Evolutionary conservation across 2,113 vertebrate species (phyloP).

Genomic region (Symphodus melops): DNA sequence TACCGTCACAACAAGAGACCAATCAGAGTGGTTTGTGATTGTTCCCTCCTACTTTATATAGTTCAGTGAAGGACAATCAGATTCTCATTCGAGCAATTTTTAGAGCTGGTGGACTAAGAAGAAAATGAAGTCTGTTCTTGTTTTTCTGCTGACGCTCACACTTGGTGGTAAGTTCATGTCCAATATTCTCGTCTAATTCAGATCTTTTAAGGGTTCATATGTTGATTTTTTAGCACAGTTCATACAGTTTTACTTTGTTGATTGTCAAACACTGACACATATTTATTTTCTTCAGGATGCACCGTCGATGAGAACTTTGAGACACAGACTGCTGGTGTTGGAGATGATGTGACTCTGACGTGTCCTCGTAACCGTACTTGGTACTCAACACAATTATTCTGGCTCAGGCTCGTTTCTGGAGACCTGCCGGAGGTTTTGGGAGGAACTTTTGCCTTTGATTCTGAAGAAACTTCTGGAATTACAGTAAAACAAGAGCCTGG

Average conservation of each 20-base stretch:
- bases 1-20: not conserved
- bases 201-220: not conserved
- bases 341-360: conserved; percentile 8
- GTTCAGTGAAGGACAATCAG: not conserved
- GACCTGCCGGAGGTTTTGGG: conserved; percentile 35
- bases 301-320: not conserved
- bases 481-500: conserved; percentile 32
- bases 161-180: conserved; percentile 28
- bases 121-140: conserved; percentile 21
- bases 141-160: not conserved
- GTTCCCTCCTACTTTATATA: conserved; percentile 31
- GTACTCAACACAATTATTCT: not conserved
- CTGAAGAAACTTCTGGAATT: not conserved
- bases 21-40: conserved; percentile 32
- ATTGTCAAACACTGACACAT: not conserved
- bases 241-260: not conserved
- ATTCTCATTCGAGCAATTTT: not conserved
- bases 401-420: conserved; percentile 57
- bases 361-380: fast-evolving
- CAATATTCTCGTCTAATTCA: not conserved
- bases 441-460: not conserved
- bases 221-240: not conserved
- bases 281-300: conserved; percentile 9
- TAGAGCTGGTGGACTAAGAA: not conserved
- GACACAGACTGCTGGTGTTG: conserved; percentile 1